Evolutionary conservation across 2,797 vertebrate species (phyloP).

Genomic region (Geotrypetes seraphini): DNA sequence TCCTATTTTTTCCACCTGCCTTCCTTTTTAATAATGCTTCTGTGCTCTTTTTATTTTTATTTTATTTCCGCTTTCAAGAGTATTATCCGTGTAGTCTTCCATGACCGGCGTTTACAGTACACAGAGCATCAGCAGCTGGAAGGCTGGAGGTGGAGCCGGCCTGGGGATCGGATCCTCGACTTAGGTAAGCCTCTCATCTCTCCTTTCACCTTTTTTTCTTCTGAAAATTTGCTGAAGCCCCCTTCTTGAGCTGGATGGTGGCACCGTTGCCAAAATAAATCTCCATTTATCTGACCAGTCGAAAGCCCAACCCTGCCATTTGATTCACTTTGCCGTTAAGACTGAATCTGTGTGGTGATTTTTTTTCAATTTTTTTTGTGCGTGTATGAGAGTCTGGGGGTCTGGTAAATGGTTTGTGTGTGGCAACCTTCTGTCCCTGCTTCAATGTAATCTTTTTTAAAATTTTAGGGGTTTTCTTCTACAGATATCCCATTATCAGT

Average conservation of each 20-base stretch:
- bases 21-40: slow-evolving; percentile 20
- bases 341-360: too few relatives aligned
- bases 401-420: too few relatives aligned
- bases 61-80: slow-evolving; percentile 57
- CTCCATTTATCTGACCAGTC: too few relatives aligned
- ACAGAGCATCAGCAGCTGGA: slow-evolving; percentile 88
- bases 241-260: too few relatives aligned
- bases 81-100: slow-evolving; percentile 83
- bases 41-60: too few relatives aligned
- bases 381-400: slow-evolving; percentile 17
- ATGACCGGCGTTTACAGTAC: slow-evolving; percentile 85
- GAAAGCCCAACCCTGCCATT: too few relatives aligned
- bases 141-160: slow-evolving; percentile 87
- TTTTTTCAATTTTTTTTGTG: slow-evolving; percentile 18
- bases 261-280: too few relatives aligned
- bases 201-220: too few relatives aligned
- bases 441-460: slow-evolving; percentile 53
- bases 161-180: slow-evolving; percentile 86
- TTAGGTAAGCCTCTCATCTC: slow-evolving; percentile 63
- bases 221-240: too few relatives aligned
- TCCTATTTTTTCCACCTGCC: too few relatives aligned
- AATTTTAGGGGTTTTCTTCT: slow-evolving; percentile 51
- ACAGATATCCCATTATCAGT: slow-evolving; percentile 88
- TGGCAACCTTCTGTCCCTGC: slow-evolving; percentile 27
- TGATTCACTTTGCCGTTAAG: too few relatives aligned